These are phyloP conservation scores for Alloscopus bannaensis DNA, from an alignment of 2,888 invertebrate species.

Conservation along the genomic window DNA sequence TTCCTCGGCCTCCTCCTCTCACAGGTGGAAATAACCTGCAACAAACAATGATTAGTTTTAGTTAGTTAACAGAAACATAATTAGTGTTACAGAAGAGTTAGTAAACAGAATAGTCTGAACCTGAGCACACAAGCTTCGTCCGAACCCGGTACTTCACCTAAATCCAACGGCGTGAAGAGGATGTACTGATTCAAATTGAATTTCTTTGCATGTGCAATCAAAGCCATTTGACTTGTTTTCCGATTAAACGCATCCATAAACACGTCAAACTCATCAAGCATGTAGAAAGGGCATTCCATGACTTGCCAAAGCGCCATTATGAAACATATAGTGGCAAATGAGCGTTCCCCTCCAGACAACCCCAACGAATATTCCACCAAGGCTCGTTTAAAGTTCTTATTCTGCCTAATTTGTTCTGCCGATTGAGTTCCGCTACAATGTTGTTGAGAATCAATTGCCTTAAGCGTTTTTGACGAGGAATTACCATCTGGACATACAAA, in stretches of 20 bases:
- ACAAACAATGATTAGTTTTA: not conserved
- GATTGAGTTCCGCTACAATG: not conserved
- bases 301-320: slow-evolving; percentile 95
- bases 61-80: not conserved
- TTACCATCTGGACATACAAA: slow-evolving; percentile 66
- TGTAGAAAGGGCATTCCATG: slow-evolving; percentile 93
- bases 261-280: slow-evolving; percentile 97
- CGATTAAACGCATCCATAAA: slow-evolving; percentile 95
- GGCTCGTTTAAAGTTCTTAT: slow-evolving; percentile 44
- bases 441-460: slow-evolving; percentile 43
- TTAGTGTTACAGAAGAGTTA: not conserved
- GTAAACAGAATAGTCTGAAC: slow-evolving; percentile 75
- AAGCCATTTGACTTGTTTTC: slow-evolving; percentile 85
- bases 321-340: slow-evolving; percentile 96
- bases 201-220: slow-evolving; percentile 84
- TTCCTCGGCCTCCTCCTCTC: not conserved
- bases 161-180: slow-evolving; percentile 92
- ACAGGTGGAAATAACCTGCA: slow-evolving; percentile 39
- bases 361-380: slow-evolving; percentile 67
- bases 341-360: slow-evolving; percentile 96
- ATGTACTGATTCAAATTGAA: slow-evolving; percentile 86
- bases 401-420: slow-evolving; percentile 20
- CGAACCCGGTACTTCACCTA: slow-evolving; percentile 78
- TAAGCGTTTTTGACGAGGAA: slow-evolving; percentile 36
- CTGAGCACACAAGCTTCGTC: slow-evolving; percentile 80